Evolutionary conservation across 1,140 invertebrate genomes (phyloP).

Genomic region (Elysia chlorotica): DNA sequence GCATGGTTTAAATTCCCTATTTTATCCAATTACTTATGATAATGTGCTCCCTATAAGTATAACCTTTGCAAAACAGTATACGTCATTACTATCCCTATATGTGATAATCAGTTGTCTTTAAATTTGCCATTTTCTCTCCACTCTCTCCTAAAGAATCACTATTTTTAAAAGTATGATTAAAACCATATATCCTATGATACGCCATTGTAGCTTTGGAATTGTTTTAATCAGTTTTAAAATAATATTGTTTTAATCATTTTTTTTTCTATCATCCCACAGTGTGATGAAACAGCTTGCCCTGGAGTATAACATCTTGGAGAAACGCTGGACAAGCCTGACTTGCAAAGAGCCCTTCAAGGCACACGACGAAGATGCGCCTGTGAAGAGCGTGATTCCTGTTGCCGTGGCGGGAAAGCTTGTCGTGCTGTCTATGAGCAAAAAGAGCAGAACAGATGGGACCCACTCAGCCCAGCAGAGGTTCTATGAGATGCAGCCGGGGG

Average conservation of each 20-base stretch:
- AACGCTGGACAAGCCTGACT: not conserved
- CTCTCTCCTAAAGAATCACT: too few relatives aligned
- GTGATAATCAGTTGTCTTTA: not conserved
- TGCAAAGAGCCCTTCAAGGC: not conserved
- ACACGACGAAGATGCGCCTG: not conserved
- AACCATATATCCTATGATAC: not conserved
- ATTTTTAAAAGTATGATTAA: not conserved
- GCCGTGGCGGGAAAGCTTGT: constrained; percentile 1
- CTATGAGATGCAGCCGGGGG: not conserved
- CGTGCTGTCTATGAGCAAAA: constrained; percentile 16
- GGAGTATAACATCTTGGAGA: not conserved
- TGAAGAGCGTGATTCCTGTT: constrained; percentile 17
- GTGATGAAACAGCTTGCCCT: not conserved
- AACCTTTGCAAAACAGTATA: too few relatives aligned
- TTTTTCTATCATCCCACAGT: not conserved
- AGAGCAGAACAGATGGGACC: not conserved
- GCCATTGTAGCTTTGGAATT: not conserved
- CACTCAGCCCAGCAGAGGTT: constrained; percentile 6
- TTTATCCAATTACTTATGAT: too few relatives aligned
- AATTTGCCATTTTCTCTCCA: not conserved
- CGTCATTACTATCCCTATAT: not conserved
- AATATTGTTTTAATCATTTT: not conserved
- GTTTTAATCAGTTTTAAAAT: not conserved
- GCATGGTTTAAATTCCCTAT: too few relatives aligned
- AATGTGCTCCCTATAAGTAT: too few relatives aligned